Base-by-base conservation (phyloP, 2,888 invertebrate species). In the Polyommatus iphigenia region DNA sequence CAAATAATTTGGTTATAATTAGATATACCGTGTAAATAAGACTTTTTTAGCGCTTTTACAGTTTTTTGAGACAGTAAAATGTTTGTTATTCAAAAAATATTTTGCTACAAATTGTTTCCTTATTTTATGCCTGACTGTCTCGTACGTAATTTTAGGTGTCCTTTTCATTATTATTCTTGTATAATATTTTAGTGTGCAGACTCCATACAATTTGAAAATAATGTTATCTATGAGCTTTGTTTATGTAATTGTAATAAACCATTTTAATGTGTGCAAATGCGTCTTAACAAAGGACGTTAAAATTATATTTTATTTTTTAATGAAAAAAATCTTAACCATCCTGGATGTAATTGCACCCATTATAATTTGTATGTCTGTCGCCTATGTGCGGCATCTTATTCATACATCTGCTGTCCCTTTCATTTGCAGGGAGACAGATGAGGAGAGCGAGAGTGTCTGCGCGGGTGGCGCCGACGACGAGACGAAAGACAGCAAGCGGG, bases 371-470 rank as follows among this genome's bases (percentile, higher is more conserved):
- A 24, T 59, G 59, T 7, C 7, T 59, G 3, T 20, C 62, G 24
- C 62, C 62, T 62, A 20, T 18, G 0, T 67, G 6, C 5, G 5
- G 10, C 7, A 18, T 67, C 6, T 29, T 6, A 29, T 32, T 3
- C 29, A 4, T 29, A 0, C 18, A 67, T 15, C 29, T 15, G 1
- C 67, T 67, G 15, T 29, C 29, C 29, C 67, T 67, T 15, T 67
- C 67, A 67, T 76, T 73, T 82, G 5, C 83, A 94, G 93, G 80
- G 93, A 94, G 80, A 93, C 93, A 0, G 93, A 94, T 79, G 93
- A 94, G 78, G 93, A 94, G 80, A 93, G 92, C 72, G 93, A 94
- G 80, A 91, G 91, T 59, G 92, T 92, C 1, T 91, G 92, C 80
- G 87, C 87, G 1, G 91, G 88, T 20, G 93, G 90, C 24, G 89